Evolutionary conservation across 1,140 invertebrate genomes (phyloP), one percentile per base, ranked within the genome.

Genomic region (Brevipalpus yothersi): DNA sequence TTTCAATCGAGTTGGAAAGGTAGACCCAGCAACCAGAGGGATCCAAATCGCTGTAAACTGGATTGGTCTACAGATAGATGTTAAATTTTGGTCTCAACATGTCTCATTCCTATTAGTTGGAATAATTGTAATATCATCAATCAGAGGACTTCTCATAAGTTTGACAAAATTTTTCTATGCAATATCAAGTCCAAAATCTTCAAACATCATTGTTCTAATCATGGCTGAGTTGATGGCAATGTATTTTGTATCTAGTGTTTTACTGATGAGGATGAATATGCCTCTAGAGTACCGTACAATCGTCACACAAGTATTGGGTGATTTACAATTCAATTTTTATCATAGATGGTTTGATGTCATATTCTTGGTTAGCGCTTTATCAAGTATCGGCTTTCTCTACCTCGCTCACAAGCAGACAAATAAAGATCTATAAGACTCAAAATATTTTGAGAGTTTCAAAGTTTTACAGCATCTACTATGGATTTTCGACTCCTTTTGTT

Each of bases 261-360:
- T 99, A 15, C 71, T 99, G 41, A 93, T 99, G 81, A 75, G 95
- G 54, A 98, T 99, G 94, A 99, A 98, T 71, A 96, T 99, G 90
- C 95, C 95, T 9, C 78, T 83, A 0, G 90, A 98, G 72, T 99
- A 99, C 71, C 77, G 77, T 31, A 83, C 82, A 47, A 98, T 99
- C 61, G 94, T 99, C 60, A 97, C 93, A 0, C 85, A 97, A 77
- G 93, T 98, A 0, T 72, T 98, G 0, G 94, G 94, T 9, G 92
- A 96, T 70, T 72, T 99, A 58, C 92, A 99, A 71, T 99, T 99
- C 67, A 96, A 92, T 70, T 99, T 99, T 76, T 99, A 99, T 71
- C 95, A 99, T 73, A 79, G 95, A 56, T 99, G 95, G 95, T 99
- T 98, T 73, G 95, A 99, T 75, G 92, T 98, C 0, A 99, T 99